Evolutionary conservation across 2,797 vertebrate genomes (phyloP).

Genomic region (Poecilia wingei): DNA sequence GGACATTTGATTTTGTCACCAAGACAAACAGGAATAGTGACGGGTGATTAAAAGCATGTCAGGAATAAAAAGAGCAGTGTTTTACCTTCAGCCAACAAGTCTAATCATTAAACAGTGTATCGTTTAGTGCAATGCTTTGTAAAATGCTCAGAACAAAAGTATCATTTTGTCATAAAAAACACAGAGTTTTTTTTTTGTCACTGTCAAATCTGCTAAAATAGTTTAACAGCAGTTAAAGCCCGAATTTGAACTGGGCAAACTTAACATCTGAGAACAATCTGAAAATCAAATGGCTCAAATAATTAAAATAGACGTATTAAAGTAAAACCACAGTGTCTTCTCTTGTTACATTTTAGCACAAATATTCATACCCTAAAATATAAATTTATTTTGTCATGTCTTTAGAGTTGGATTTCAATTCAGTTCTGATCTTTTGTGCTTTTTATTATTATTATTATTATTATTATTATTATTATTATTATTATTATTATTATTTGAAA

Average conservation of each 20-base stretch:
- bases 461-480: no score
- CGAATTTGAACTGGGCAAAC: conserved; percentile 60
- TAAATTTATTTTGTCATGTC: conserved; percentile 49
- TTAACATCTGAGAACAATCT: conserved; percentile 35
- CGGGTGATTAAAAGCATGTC: neutral
- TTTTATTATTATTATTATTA: conserved; percentile 11
- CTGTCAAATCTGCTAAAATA: conserved; percentile 51
- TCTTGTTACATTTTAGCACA: conserved; percentile 45
- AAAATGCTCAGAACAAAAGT: conserved; percentile 34
- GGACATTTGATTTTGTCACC: conserved; percentile 18
- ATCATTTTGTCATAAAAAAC: conserved; percentile 39
- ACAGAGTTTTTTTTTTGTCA: conserved; percentile 33
- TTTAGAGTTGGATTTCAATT: conserved; percentile 51
- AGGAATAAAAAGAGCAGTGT: neutral
- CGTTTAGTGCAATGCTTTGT: conserved; percentile 6
- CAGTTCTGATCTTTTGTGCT: conserved; percentile 32
- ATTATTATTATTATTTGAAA: conserved; percentile 38
- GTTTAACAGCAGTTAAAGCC: conserved; percentile 49
- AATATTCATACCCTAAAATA: conserved; percentile 37
- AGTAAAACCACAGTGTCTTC: conserved; percentile 22
- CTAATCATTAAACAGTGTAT: conserved; percentile 17
- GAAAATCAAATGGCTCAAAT: conserved; percentile 44
- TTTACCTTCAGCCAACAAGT: conserved; percentile 24
- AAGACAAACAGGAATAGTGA: neutral
- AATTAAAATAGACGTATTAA: conserved; percentile 60